phyloP scores from a whole-genome alignment of 2,888 invertebrate genomes.

The Eupithecia subfuscata region DNA sequence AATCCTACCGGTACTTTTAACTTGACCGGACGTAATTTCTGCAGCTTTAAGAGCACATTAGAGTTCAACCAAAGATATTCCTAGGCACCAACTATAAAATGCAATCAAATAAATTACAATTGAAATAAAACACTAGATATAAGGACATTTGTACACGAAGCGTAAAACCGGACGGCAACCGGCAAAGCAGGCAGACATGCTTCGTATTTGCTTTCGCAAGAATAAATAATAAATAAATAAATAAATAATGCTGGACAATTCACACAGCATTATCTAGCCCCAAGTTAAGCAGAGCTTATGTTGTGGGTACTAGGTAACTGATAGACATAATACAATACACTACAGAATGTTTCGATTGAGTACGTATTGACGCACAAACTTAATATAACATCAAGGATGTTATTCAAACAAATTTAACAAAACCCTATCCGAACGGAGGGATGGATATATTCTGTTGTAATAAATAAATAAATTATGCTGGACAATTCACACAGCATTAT shows the following conservation, averaged over 20 bases:
- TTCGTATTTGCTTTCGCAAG: too few relatives aligned
- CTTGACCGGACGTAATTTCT: constrained; percentile 7
- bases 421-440: background rate
- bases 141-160: constrained; percentile 16
- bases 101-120: constrained; percentile 38
- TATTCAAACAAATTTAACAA: background rate
- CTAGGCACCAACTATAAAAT: constrained; percentile 32
- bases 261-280: too few relatives aligned
- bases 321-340: too few relatives aligned
- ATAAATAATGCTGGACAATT: too few relatives aligned
- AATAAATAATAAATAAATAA: too few relatives aligned
- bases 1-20: background rate
- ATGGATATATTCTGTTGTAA: too few relatives aligned
- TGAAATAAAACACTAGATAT: constrained; percentile 33
- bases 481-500: too few relatives aligned
- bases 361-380: background rate
- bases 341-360: background rate
- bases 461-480: too few relatives aligned
- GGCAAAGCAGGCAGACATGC: background rate
- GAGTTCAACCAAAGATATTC: constrained; percentile 10
- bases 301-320: too few relatives aligned
- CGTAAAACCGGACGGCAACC: background rate
- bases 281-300: too few relatives aligned
- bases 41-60: constrained; percentile 7
- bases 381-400: too few relatives aligned